Evolutionary conservation across 2,797 vertebrate species (phyloP), one percentile per base, ranked within the genome.

Genomic region (Sebastolobus altivelis): DNA sequence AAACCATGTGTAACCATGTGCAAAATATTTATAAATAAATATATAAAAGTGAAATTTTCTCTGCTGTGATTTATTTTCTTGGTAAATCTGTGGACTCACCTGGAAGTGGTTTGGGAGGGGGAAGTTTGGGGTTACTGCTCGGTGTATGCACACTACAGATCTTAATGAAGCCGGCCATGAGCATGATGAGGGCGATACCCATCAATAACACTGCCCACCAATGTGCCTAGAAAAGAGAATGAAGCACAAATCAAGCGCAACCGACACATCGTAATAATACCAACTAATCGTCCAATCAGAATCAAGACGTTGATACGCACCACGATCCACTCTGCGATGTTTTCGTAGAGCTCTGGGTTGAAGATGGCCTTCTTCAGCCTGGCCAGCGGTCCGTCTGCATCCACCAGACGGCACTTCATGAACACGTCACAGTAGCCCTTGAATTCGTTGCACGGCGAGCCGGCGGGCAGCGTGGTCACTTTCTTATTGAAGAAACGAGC

Each of bases 141-240:
- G 99, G 99, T 38, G 99, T 99, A 76, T 99, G 99, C 72, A 99
- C 99, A 79, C 99, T 99, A 91, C 99, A 99, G 94, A 99, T 99
- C 93, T 99, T 99, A 87, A 99, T 99, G 94, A 99, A 99, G 74
- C 98, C 99, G 29, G 99, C 99, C 99, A 99, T 99, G 85, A 99
- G 93, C 98, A 99, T 99, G 92, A 99, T 99, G 90, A 99, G 95
- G 58, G 99, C 99, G 59, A 99, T 98, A 58, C 98, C 99, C 99
- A 99, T 99, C 86, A 99, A 92, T 52, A 99, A 89, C 63, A 99
- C 99, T 29, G 99, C 99, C 99, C 99, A 99, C 99, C 99, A 99
- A 49, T 99, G 97, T 74, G 95, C 98, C 98, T 99, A 78, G 18
- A 92, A 60, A 72, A 43, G 59, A 79, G 25, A 65, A 84, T 18